phyloP scores from a whole-genome alignment of 2,113 vertebrate species.

The Chaenocephalus aceratus region DNA sequence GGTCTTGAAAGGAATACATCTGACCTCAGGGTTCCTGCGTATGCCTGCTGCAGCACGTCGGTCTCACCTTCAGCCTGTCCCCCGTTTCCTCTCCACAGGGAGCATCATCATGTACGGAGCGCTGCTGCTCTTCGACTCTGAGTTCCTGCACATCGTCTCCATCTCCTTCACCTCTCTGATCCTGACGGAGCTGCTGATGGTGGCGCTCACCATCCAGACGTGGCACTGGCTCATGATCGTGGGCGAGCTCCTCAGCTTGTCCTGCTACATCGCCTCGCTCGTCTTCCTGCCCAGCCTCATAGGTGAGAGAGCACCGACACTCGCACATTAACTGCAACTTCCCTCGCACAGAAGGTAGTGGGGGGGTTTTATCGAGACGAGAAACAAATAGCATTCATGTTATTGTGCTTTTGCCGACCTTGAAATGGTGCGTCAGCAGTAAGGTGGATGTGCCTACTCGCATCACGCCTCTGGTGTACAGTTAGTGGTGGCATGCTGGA shows the following conservation, averaged over 20 bases:
- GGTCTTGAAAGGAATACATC: no score
- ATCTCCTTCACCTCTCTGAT: constrained; percentile 98
- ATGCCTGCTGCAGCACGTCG: neutral
- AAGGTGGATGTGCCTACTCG: constrained; percentile 13
- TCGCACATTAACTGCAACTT: constrained; percentile 64
- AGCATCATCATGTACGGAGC: constrained; percentile 97
- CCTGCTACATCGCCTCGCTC: constrained; percentile 95
- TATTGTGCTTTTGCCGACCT: constrained; percentile 45
- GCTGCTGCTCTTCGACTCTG: constrained; percentile 94
- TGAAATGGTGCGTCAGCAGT: constrained; percentile 63
- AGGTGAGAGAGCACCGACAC: constrained; percentile 91
- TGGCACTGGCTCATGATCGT: constrained; percentile 99
- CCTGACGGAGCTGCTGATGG: constrained; percentile 98
- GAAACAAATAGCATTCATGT: constrained; percentile 35
- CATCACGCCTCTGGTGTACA: constrained; percentile 47
- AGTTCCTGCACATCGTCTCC: constrained; percentile 97
- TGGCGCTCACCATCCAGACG: constrained; percentile 93
- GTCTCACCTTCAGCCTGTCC: no score
- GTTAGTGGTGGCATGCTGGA: constrained; percentile 42
- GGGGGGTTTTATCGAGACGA: neutral
- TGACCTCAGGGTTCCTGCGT: no score
- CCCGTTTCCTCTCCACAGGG: constrained; percentile 81
- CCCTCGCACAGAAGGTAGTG: no score
- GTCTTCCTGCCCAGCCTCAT: constrained; percentile 90
- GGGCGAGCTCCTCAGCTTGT: constrained; percentile 95